Evolutionary conservation across 2,888 invertebrate species (phyloP).

Genomic region (Gerris lacustris): DNA sequence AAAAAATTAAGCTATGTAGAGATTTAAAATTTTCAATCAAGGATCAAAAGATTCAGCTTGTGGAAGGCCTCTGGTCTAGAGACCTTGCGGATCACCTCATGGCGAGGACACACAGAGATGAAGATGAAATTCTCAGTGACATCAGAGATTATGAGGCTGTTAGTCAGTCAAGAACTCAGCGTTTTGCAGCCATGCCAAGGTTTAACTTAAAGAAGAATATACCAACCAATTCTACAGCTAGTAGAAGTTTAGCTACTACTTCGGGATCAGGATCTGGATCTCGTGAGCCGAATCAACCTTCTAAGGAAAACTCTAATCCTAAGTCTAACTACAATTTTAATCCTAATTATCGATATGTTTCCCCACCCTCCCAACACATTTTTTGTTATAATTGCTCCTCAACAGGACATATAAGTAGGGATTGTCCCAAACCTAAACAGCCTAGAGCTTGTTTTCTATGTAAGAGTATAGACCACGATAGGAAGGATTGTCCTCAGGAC

Average conservation of each 20-base stretch:
- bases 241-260: neutral
- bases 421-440: neutral
- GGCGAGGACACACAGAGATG: neutral
- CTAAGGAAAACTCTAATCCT: neutral
- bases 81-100: neutral
- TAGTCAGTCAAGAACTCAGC: neutral
- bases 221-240: neutral
- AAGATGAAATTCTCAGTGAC: neutral
- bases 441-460: neutral
- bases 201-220: neutral
- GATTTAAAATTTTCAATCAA: constrained; percentile 1
- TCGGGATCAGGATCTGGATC: neutral
- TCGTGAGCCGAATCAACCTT: neutral
- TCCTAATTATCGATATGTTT: neutral
- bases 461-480: neutral
- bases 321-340: neutral
- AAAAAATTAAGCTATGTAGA: neutral
- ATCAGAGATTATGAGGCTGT: neutral
- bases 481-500: neutral
- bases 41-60: neutral
- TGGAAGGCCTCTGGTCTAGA: neutral
- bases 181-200: neutral
- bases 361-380: neutral
- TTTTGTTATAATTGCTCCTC: neutral
- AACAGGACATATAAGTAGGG: neutral